Base-by-base conservation (phyloP, 2,888 invertebrate species). In the Dascillus cervinus region DNA sequence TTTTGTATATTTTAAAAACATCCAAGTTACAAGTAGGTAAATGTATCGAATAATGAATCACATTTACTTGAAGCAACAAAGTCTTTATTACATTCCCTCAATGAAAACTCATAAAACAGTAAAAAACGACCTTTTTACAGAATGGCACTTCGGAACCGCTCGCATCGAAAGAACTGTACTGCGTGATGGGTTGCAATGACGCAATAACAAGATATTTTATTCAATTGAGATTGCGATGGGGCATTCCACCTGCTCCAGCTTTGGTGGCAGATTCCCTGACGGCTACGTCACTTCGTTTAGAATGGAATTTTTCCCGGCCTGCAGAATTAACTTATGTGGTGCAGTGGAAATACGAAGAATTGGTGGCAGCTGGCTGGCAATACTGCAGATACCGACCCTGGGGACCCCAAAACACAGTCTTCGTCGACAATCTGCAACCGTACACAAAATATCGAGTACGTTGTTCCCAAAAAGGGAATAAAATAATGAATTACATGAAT, bases 371-470 rank as follows among this genome's bases (percentile, higher is more conserved):
- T 28, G 73, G 75, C 2, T 92, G 92, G 92, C 82, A 85, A 56
- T 87, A 84, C 59, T 87, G 83, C 58, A 71, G 79, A 25, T 82
- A 82, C 55, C 77, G 78, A 49, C 77, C 77, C 26, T 80, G 82
- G 72, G 73, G 75, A 2, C 50, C 62, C 14, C 52, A 63, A 29
- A 68, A 67, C 36, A 75, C 77, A 21, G 83, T 83, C 47, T 72
- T 75, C 13, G 79, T 92, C 4, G 79, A 82, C 43, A 78, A 82
- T 46, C 69, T 94, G 26, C 78, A 83, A 45, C 91, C 94, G 0
- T 92, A 87, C 58, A 86, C 90, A 1, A 87, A 85, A 58, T 94
- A 94, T 59, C 77, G 83, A 71, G 92, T 92, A 67, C 68, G 72
- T 57, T 5, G n/a, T n/a, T n/a, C n/a, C n/a, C n/a, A n/a, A n/a